Evolutionary conservation across 2,113 vertebrate genomes (phyloP).

Genomic region (Cynopterus brachyotis): DNA sequence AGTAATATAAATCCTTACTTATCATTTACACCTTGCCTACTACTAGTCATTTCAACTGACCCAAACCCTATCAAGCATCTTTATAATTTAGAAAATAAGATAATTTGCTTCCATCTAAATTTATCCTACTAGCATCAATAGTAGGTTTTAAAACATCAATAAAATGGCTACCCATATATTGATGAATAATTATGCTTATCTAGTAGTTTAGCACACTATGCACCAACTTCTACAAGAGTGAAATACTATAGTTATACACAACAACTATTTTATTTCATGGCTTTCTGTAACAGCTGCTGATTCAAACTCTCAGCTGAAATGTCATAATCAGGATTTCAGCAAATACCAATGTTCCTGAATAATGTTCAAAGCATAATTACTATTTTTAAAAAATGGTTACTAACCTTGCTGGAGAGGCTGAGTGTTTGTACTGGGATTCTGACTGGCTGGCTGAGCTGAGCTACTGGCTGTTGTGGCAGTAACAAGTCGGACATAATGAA

Average conservation of each 20-base stretch:
- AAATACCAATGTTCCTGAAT: not conserved
- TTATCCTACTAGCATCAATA: not conserved
- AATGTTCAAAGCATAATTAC: not conserved
- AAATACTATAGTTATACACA: not conserved
- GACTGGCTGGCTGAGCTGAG: slow-evolving; percentile 81
- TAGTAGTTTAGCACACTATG: not conserved
- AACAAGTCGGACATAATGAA: slow-evolving; percentile 98
- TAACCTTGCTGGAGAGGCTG: slow-evolving; percentile 93
- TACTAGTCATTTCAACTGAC: slow-evolving; percentile 21
- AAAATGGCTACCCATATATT: not conserved
- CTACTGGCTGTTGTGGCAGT: slow-evolving; percentile 92
- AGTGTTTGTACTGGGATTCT: slow-evolving; percentile 90
- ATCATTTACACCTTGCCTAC: not conserved
- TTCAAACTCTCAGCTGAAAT: not conserved
- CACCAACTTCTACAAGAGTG: not conserved
- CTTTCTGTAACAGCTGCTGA: not conserved
- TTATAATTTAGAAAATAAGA: slow-evolving; percentile 2
- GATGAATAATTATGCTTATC: not conserved
- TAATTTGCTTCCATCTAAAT: not conserved
- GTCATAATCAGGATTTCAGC: slow-evolving; percentile 21
- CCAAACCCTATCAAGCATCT: not conserved
- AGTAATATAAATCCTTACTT: not conserved
- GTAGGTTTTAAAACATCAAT: not conserved
- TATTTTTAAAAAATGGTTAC: slow-evolving; percentile 45
- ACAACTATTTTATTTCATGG: not conserved